Conservation (phyloP, 1,140 invertebrate genomes). For the Thaumetopoea pityocampa region DNA sequence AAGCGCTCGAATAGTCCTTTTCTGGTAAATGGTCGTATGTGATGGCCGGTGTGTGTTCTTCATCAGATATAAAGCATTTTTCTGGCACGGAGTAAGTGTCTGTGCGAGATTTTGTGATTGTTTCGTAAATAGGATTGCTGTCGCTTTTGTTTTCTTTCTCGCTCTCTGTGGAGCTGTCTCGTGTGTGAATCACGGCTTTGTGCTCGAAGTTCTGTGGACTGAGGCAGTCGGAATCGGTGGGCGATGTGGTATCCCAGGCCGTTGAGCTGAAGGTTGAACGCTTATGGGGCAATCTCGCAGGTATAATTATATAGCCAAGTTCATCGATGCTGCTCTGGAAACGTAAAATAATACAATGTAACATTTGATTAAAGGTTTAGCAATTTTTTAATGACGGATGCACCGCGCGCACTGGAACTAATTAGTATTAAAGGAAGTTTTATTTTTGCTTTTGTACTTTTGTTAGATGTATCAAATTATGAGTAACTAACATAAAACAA, state of each 20-base stretch:
- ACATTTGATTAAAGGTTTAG: no score
- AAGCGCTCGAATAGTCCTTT: conserved; percentile 51
- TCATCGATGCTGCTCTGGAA: conserved; percentile 50
- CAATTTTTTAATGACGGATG: no score
- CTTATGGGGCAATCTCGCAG: conserved; percentile 40
- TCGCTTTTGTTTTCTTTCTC: conserved; percentile 37
- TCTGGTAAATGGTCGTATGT: conserved; percentile 41
- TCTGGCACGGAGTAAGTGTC: conserved; percentile 25
- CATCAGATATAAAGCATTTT: conserved; percentile 41
- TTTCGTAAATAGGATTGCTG: conserved; percentile 42
- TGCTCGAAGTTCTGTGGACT: conserved; percentile 45
- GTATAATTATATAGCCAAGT: conserved; percentile 58
- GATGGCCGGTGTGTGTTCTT: conserved; percentile 20
- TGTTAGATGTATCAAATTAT: no score
- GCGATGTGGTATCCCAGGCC: conserved; percentile 43
- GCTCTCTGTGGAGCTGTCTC: conserved; percentile 35
- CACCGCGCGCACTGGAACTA: no score
- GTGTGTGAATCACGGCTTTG: conserved; percentile 35
- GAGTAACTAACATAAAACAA: no score
- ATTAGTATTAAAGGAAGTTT: no score
- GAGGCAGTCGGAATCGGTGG: conserved; percentile 47
- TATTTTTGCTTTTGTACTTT: no score
- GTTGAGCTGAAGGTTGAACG: conserved; percentile 39
- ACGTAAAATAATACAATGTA: conserved; percentile 6
- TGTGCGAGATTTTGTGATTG: conserved; percentile 30